Evolutionary conservation across 2,113 vertebrate genomes (phyloP).

Genomic region (Larimichthys polyactis): DNA sequence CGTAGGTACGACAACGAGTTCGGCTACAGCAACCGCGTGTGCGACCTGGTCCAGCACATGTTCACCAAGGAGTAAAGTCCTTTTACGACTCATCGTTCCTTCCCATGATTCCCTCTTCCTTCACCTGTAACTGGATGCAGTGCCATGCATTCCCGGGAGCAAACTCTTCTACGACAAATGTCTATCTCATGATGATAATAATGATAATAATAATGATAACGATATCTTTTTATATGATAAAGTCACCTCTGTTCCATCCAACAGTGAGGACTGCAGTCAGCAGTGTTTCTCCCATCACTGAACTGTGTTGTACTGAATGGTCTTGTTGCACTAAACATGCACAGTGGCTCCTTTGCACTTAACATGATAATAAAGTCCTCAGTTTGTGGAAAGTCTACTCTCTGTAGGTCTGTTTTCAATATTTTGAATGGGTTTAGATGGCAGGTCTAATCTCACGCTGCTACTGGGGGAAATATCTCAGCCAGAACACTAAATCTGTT

Average conservation of each 20-base stretch:
- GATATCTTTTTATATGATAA: constrained; percentile 20
- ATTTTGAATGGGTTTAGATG: background rate
- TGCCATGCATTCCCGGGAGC: background rate
- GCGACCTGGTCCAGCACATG: constrained; percentile 92
- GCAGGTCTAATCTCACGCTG: background rate
- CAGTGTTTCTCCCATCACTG: constrained; percentile 11
- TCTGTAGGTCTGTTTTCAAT: background rate
- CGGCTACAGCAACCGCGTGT: constrained; percentile 93
- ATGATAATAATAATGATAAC: background rate
- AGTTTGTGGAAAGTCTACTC: constrained; percentile 22
- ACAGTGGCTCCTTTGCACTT: constrained; percentile 26
- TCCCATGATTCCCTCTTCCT: constrained; percentile 30
- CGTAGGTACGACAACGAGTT: constrained; percentile 95
- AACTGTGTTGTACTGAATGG: constrained; percentile 15
- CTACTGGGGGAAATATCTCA: background rate
- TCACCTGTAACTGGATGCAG: constrained; percentile 17
- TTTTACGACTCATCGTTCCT: background rate
- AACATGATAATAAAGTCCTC: constrained; percentile 43
- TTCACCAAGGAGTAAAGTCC: constrained; percentile 87
- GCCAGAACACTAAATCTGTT: background rate
- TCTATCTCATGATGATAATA: background rate
- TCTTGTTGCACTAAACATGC: constrained; percentile 32
- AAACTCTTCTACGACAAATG: background rate
- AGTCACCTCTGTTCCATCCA: background rate
- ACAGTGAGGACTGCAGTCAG: background rate